These are phyloP conservation scores for Scalopus aquaticus DNA, from an alignment of 2,113 vertebrate species.

Conservation along the genomic window DNA sequence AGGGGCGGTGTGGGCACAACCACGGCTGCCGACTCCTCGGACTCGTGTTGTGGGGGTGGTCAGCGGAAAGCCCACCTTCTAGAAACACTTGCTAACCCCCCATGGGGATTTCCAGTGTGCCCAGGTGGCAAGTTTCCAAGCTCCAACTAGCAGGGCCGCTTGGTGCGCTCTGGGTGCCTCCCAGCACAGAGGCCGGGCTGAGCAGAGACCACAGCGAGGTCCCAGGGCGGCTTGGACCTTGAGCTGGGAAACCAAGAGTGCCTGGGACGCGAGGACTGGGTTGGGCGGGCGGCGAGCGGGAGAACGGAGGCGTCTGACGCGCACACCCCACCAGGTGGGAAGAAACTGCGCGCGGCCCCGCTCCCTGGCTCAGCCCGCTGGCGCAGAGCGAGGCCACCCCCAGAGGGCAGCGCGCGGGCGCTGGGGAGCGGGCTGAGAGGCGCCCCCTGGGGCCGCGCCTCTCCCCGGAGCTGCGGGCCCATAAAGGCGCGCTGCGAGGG, in stretches of 20 bases:
- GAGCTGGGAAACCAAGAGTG: not conserved
- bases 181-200: not conserved
- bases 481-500: not conserved
- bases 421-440: fast-evolving
- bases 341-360: not conserved
- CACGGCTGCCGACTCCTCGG: not conserved
- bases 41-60: not conserved
- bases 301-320: no score
- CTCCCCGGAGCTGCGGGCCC: not conserved
- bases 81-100: not conserved
- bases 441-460: not conserved
- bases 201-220: not conserved
- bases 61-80: not conserved
- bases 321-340: not conserved
- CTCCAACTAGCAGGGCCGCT: no score
- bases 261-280: not conserved
- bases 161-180: no score
- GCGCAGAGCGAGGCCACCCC: no score
- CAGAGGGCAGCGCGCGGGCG: not conserved
- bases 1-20: not conserved
- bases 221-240: not conserved
- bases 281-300: no score
- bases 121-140: not conserved
- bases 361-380: not conserved
- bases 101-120: not conserved